phyloP scores from a whole-genome alignment of 1,140 invertebrate species.

The Euglossa dilemma region DNA sequence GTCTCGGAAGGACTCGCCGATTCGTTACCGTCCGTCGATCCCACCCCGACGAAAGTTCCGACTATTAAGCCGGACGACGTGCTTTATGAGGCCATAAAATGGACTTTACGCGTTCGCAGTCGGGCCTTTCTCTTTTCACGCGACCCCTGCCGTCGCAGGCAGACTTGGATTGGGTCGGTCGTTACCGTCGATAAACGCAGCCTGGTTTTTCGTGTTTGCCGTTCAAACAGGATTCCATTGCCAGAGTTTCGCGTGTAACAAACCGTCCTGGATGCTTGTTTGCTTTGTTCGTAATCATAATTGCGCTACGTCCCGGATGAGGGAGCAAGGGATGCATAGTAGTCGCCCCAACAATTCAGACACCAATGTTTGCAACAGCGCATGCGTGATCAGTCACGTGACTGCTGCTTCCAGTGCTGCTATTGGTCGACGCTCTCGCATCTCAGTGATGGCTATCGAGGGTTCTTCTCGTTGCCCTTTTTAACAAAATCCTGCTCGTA shows the following conservation, averaged over 20 bases:
- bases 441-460: too few species aligned
- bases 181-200: background rate
- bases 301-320: background rate
- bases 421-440: too few species aligned
- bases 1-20: background rate
- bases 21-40: conserved; percentile 6
- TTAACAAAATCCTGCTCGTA: too few species aligned
- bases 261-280: background rate
- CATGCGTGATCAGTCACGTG: too few species aligned
- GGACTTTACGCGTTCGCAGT: background rate
- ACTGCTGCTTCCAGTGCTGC: too few species aligned
- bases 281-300: background rate
- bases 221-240: background rate
- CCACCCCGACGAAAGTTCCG: background rate
- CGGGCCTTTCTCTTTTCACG: background rate
- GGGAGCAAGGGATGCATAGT: background rate
- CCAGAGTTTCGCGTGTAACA: background rate
- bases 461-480: too few species aligned
- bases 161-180: too few species aligned
- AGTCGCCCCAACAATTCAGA: too few species aligned
- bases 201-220: background rate
- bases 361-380: too few species aligned
- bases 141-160: background rate
- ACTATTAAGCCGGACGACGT: background rate
- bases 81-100: conserved; percentile 3